These are phyloP conservation scores for Amphiprion percula DNA, from an alignment of 2,113 vertebrate genomes.

Conservation along the genomic window DNA sequence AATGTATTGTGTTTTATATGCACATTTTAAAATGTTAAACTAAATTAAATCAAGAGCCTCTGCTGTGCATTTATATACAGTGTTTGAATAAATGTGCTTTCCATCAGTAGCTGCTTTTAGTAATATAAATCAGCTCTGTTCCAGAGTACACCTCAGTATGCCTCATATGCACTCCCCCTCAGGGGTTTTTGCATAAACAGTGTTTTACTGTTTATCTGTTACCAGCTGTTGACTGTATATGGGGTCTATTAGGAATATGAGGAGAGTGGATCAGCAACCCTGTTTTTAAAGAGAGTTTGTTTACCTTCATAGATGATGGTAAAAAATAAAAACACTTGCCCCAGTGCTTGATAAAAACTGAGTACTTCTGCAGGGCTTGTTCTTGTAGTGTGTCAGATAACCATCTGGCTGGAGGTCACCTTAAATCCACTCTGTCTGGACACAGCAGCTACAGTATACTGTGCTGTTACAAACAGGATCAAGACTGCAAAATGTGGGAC, in stretches of 20 bases:
- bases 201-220: constrained; percentile 18
- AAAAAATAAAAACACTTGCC: background rate
- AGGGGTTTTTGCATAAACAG: background rate
- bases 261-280: background rate
- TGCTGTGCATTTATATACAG: background rate
- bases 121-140: background rate
- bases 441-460: background rate
- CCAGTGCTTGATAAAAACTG: background rate
- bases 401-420: constrained; percentile 55
- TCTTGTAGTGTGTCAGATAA: constrained; percentile 39
- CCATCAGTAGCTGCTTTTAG: background rate
- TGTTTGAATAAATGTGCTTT: background rate
- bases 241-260: background rate
- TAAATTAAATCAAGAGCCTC: background rate
- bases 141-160: background rate
- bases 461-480: background rate
- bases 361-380: background rate
- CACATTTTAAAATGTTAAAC: background rate
- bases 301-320: background rate
- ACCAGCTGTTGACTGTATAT: constrained; percentile 17
- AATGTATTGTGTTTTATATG: background rate
- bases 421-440: constrained; percentile 21
- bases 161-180: background rate
- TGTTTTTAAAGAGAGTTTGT: background rate
- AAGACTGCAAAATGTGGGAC: background rate